Conservation (phyloP, 2,113 vertebrate genomes). For the Eleginops maclovinus region DNA sequence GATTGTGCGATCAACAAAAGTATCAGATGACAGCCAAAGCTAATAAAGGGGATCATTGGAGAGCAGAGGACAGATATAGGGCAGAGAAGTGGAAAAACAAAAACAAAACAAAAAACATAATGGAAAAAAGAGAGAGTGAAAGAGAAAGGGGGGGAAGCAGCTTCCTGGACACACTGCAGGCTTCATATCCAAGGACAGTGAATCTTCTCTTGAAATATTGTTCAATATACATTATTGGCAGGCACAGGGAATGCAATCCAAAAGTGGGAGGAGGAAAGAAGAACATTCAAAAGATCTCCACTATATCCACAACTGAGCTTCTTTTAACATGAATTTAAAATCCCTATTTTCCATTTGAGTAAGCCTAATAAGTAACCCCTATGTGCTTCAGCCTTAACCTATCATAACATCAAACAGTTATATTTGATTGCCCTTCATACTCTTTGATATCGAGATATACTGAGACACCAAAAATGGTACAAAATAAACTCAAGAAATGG, state of each 20-base stretch:
- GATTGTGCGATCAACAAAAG: constrained; percentile 56
- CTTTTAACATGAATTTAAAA: constrained; percentile 2
- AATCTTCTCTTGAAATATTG: constrained; percentile 48
- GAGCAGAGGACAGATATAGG: constrained; percentile 44
- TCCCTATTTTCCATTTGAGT: constrained; percentile 4
- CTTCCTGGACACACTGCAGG: constrained; percentile 26
- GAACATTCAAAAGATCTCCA: constrained; percentile 1
- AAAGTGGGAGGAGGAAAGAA: constrained; percentile 11
- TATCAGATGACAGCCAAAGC: constrained; percentile 58
- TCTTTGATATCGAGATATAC: background rate
- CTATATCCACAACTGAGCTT: constrained; percentile 11
- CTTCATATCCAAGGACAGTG: constrained; percentile 33
- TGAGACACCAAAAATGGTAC: background rate
- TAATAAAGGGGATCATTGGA: constrained; percentile 56
- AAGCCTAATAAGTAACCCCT: background rate
- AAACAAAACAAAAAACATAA: constrained; percentile 19
- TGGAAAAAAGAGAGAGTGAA: constrained; percentile 14
- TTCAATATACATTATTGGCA: constrained; percentile 49
- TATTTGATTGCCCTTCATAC: background rate
- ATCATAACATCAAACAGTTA: background rate
- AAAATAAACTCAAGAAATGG: constrained; percentile 2
- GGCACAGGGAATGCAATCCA: constrained; percentile 17
- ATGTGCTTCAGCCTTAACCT: background rate
- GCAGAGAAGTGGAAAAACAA: constrained; percentile 26
- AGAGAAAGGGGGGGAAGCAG: background rate